These are phyloP conservation scores for Oscheius sp. DNA, from an alignment of 2,888 invertebrate species.

Conservation along the genomic window DNA sequence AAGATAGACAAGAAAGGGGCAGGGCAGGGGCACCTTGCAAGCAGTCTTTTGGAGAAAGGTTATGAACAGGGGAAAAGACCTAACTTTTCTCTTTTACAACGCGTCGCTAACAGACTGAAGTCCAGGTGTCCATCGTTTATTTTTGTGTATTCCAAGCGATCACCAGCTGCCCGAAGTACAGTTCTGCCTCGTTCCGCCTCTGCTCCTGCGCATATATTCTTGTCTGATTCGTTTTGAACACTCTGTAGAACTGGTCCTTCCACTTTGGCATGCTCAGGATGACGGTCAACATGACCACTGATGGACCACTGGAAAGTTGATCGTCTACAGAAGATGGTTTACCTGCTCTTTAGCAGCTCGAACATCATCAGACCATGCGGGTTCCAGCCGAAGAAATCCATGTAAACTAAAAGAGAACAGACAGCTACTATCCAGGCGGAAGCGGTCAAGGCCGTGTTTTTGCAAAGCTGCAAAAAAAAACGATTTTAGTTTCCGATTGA, in stretches of 20 bases:
- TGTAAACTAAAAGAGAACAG: slow-evolving; percentile 18
- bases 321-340: neutral
- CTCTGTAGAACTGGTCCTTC: neutral
- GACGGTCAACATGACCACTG: slow-evolving; percentile 25
- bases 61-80: too few species aligned
- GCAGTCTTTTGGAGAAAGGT: too few species aligned
- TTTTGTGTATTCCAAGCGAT: slow-evolving; percentile 8
- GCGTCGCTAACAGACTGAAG: too few species aligned
- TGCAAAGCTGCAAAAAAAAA: slow-evolving; percentile 8
- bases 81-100: too few species aligned
- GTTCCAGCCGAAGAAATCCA: slow-evolving; percentile 21
- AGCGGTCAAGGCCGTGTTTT: slow-evolving; percentile 23
- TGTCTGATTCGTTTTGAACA: neutral
- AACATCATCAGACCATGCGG: slow-evolving; percentile 12
- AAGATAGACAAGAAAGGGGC: too few species aligned
- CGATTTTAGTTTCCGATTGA: neutral
- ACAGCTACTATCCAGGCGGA: neutral
- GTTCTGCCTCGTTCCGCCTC: slow-evolving; percentile 11
- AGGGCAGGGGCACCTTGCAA: too few species aligned
- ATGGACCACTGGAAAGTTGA: slow-evolving; percentile 12
- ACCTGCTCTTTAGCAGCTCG: slow-evolving; percentile 27
- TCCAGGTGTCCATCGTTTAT: neutral
- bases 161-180: slow-evolving; percentile 12
- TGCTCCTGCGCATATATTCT: neutral
- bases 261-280: slow-evolving; percentile 25